Evolutionary conservation across 2,888 invertebrate species (phyloP).

Genomic region (Xestia ashworthii): DNA sequence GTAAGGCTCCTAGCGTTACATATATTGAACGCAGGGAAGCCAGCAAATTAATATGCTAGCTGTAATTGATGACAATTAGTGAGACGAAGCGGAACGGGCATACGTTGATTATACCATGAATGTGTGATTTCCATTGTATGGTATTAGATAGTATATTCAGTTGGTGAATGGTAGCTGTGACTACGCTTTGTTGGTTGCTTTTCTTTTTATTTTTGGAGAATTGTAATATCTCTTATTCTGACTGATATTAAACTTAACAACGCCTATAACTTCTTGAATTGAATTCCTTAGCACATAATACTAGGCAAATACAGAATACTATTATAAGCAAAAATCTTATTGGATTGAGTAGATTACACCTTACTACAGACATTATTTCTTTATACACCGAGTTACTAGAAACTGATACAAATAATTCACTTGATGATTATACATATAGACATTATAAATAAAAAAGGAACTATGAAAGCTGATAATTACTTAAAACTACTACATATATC

Average conservation of each 20-base stretch:
- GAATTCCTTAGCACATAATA: background rate
- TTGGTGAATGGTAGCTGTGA: background rate
- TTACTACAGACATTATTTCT: background rate
- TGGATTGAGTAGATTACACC: background rate
- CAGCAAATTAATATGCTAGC: slow-evolving; percentile 72
- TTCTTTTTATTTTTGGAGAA: background rate
- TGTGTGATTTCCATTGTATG: slow-evolving; percentile 61
- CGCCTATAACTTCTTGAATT: background rate
- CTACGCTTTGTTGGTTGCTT: background rate
- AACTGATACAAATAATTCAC: background rate
- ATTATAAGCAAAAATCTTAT: background rate
- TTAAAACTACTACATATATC: background rate
- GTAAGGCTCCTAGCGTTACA: slow-evolving; percentile 50
- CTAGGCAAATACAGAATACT: background rate
- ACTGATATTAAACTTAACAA: background rate
- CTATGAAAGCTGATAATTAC: background rate
- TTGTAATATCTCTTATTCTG: background rate
- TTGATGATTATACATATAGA: background rate
- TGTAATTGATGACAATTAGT: slow-evolving; percentile 76
- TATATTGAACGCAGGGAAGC: slow-evolving; percentile 62
- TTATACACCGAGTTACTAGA: background rate
- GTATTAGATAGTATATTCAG: slow-evolving; percentile 42
- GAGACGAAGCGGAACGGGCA: slow-evolving; percentile 61
- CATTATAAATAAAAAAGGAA: background rate
- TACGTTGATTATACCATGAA: slow-evolving; percentile 68